These are phyloP conservation scores for Cuniculus paca DNA, from an alignment of 2,797 vertebrate species.

Conservation along the genomic window DNA sequence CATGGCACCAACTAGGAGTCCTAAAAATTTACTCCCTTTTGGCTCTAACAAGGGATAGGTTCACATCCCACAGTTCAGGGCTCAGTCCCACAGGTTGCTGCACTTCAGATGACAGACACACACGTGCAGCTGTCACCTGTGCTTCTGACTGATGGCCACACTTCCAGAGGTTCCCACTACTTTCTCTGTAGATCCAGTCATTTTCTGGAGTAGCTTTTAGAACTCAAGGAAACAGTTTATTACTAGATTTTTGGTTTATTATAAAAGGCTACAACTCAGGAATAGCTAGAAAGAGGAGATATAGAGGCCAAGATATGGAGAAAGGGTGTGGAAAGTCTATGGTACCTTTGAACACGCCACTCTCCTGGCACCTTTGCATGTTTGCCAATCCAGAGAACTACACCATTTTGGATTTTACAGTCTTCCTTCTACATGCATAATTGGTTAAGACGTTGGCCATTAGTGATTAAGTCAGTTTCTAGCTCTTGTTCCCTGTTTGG, in stretches of 20 bases:
- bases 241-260: not conserved
- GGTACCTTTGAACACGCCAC: not conserved
- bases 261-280: not conserved
- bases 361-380: fast-evolving
- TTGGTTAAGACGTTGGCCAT: not conserved
- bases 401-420: not conserved
- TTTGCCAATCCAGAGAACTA: not conserved
- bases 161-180: not conserved
- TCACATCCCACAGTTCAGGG: not conserved
- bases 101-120: not conserved
- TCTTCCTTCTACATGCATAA: not conserved
- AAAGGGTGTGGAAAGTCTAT: not conserved
- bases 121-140: not conserved
- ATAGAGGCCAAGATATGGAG: too few species aligned
- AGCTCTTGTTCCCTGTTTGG: not conserved
- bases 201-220: not conserved
- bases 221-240: not conserved
- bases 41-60: too few species aligned
- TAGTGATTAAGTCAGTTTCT: not conserved
- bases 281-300: not conserved
- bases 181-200: not conserved
- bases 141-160: not conserved
- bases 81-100: not conserved
- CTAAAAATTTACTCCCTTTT: too few species aligned
- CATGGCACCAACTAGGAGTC: too few species aligned